Evolutionary conservation across 1,140 invertebrate genomes (phyloP), one percentile per base, ranked within the genome.

Genomic region (Portunus trituberculatus): DNA sequence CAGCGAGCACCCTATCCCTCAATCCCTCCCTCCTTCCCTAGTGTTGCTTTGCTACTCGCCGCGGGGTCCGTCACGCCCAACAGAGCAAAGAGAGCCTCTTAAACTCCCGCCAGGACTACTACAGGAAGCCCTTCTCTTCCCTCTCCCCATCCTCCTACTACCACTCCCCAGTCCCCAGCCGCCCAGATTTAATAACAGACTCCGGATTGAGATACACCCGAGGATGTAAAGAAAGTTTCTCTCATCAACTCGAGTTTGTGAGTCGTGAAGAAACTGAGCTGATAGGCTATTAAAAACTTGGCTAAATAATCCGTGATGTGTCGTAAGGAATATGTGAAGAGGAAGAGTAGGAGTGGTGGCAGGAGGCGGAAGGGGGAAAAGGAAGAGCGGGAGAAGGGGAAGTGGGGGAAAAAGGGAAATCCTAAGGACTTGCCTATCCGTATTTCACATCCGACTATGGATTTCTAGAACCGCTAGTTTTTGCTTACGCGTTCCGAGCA

Each of bases 251-350:
- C 67, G 67, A 76, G 67, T 76, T 76, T 76, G 67, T 76, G 67
- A 76, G 67, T n/a, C 67, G 67, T 76, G 67, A 76, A 76, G 67
- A 76, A 76, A 76, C 67, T 76, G 25, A 20, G 20, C 67, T 76
- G 67, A 76, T 76, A 76, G 67, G 67, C 67, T 76, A 76, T 76
- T 76, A 76, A 76, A 76, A 76, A 76, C 67, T 76, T 76, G 67
- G 67, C 67, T 76, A 76, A 76, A 76, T 76, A 76, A 76, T 76
- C 67, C n/a, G 25, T 76, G 67, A 76, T 76, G 67, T 76, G 67
- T 76, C 67, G 67, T n/a, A 76, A n/a, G 67, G 67, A 76, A 76
- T 76, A n/a, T 76, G 67, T 76, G 25, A 76, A n/a, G 67, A 76
- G 67, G 67, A 76, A 76, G n/a, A 76, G 16, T n/a, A 76, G 25